Conservation (phyloP, 1,140 invertebrate genomes). For the Gryllus bimaculatus region DNA sequence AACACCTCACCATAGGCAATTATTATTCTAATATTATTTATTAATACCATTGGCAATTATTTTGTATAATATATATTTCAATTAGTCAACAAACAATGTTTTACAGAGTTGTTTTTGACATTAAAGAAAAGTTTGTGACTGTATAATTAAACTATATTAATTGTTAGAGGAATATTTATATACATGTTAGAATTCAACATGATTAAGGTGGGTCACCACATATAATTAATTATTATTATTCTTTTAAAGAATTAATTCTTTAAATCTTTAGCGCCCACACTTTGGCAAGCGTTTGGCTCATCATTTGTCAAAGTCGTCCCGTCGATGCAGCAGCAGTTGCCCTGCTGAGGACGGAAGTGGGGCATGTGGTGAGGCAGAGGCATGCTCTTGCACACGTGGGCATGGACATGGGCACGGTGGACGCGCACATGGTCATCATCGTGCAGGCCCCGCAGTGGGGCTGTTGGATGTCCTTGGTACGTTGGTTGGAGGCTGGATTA, state of each 20-base stretch:
- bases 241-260: background rate
- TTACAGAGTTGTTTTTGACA: too few relatives aligned
- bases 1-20: too few relatives aligned
- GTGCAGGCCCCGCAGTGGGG: background rate
- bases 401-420: background rate
- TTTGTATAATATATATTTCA: too few relatives aligned
- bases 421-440: background rate
- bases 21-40: too few relatives aligned
- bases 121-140: too few relatives aligned
- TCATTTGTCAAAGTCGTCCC: constrained; percentile 11
- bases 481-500: constrained; percentile 5
- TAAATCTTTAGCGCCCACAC: constrained; percentile 13
- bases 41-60: too few relatives aligned
- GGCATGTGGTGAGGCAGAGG: background rate
- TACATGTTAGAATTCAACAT: too few relatives aligned
- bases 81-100: too few relatives aligned
- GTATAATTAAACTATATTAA: too few relatives aligned
- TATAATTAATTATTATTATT: background rate
- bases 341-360: background rate
- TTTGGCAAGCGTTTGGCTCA: constrained; percentile 16
- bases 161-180: too few relatives aligned
- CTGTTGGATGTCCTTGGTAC: constrained; percentile 10
- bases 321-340: background rate
- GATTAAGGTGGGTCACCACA: too few relatives aligned
- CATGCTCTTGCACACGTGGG: background rate